These are phyloP conservation scores for Coreius guichenoti DNA, from an alignment of 2,797 vertebrate genomes.

Conservation along the genomic window DNA sequence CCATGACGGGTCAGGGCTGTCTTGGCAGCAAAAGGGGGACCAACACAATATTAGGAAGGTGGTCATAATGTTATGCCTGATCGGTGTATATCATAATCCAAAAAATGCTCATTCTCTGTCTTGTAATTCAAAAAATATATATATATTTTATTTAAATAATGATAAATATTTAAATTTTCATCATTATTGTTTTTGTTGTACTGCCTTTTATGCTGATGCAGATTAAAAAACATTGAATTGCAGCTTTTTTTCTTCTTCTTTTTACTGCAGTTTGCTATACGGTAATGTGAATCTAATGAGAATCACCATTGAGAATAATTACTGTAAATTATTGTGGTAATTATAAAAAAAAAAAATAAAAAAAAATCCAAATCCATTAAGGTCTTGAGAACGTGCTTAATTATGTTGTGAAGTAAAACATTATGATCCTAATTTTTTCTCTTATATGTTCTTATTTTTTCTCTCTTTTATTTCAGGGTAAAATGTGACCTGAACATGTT, in stretches of 20 bases:
- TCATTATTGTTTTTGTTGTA: not conserved
- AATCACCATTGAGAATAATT: slow-evolving; percentile 5
- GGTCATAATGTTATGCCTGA: too few relatives aligned
- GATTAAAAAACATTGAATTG: not conserved
- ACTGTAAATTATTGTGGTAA: not conserved
- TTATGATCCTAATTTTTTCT: not conserved
- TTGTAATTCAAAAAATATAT: not conserved
- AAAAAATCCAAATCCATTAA: not conserved
- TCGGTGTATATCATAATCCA: not conserved
- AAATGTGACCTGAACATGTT: not conserved
- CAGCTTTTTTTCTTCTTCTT: not conserved
- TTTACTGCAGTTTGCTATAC: not conserved
- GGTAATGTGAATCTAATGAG: slow-evolving; percentile 13
- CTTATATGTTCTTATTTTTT: not conserved
- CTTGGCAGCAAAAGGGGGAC: too few relatives aligned
- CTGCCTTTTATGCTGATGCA: not conserved
- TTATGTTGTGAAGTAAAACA: too few relatives aligned
- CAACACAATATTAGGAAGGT: too few relatives aligned
- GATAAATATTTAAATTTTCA: not conserved
- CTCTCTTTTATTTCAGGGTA: not conserved
- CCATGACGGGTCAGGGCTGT: too few relatives aligned
- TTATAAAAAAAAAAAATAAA: not conserved
- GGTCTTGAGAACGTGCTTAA: too few relatives aligned
- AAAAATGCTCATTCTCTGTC: not conserved
- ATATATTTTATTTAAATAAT: not conserved